Base-by-base conservation (phyloP, 2,797 vertebrate genomes). In the Rachycentron canadum region DNA sequence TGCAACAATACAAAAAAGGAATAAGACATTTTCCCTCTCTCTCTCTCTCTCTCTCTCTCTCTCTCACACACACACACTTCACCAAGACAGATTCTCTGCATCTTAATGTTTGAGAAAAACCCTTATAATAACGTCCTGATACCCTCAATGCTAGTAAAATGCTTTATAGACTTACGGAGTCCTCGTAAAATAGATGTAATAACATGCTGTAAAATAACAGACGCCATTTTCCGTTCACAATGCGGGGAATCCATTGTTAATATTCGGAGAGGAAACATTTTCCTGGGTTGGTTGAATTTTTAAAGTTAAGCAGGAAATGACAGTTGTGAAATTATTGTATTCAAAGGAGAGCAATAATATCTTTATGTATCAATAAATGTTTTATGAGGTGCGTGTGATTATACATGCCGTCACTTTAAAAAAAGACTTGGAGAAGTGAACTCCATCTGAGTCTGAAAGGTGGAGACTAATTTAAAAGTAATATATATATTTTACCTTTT, bases 381-480 rank as follows among this genome's bases (percentile, higher is more conserved):
- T 97, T 98, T 98, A 99, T 96, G 97, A 97, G 97, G 97, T 97
- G 97, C 93, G 96, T 97, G 97, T 98, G 97, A 98, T 97, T 98
- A 96, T 97, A 96, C 96, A 97, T 93, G 95, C 94, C 95, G 93
- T 96, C 96, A 97, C 96, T 97, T 97, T 98, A 97, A 89, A 96
- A 90, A 56, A 94, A 92, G 94, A 92, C 84, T 72, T 61, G 74
- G 78, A 79, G 86, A 82, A 89, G 85, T 67, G 70, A 88, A 81
- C 73, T 88, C 76, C 71, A 77, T 86, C 73, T 88, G 90, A 81
- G 77, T 76, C 45, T 84, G 69, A 66, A 81, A 70, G 26, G 28
- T 62, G n/a, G 30, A 32, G 32, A 32, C 32, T 32, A 10, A 76
- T 65, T 76, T 50, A 43, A 41, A 61, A 56, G 9, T 4, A 32